These are phyloP conservation scores for Danio rerio DNA, from an alignment of 2,113 vertebrate species.

Conservation along the genomic window DNA sequence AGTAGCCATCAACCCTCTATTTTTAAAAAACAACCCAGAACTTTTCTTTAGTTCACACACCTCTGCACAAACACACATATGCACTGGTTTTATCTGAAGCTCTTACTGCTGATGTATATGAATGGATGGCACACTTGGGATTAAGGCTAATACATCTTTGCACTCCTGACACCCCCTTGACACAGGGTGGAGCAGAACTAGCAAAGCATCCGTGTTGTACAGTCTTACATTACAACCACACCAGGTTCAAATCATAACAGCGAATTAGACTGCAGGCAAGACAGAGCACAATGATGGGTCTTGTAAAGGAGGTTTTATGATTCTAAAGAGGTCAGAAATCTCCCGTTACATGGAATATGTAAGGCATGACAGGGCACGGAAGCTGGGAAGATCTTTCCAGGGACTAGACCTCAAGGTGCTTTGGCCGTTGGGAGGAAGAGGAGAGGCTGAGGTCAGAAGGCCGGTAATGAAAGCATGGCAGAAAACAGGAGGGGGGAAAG, in stretches of 20 bases:
- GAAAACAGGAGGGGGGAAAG: conserved; percentile 57
- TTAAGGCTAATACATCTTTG: conserved; percentile 23
- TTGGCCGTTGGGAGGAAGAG: conserved; percentile 61
- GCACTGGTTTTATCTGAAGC: conserved; percentile 3
- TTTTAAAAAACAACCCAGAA: not conserved
- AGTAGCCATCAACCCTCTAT: not conserved
- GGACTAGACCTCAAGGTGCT: conserved; percentile 59
- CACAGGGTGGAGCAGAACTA: conserved; percentile 61
- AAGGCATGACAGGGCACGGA: conserved; percentile 62
- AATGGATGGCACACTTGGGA: conserved; percentile 23
- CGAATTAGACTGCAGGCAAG: conserved; percentile 72
- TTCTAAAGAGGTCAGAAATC: conserved; percentile 65
- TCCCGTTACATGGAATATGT: conserved; percentile 68
- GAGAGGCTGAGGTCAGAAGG: conserved; percentile 64
- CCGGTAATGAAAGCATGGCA: conserved; percentile 52
- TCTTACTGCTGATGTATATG: conserved; percentile 4
- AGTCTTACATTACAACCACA: conserved; percentile 64
- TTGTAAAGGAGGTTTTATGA: conserved; percentile 67
- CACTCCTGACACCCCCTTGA: conserved; percentile 55
- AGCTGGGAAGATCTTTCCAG: conserved; percentile 59
- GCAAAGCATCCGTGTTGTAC: conserved; percentile 71
- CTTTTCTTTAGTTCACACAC: not conserved
- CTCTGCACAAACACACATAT: not conserved
- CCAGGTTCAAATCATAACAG: conserved; percentile 74
- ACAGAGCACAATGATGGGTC: conserved; percentile 64